Percentiles rank a stretch among this genome's conserved stretches.
These are phyloP conservation scores for Oceanodroma tethys DNA, from an alignment of 2,113 vertebrate species.

Conservation along the genomic window DNA sequence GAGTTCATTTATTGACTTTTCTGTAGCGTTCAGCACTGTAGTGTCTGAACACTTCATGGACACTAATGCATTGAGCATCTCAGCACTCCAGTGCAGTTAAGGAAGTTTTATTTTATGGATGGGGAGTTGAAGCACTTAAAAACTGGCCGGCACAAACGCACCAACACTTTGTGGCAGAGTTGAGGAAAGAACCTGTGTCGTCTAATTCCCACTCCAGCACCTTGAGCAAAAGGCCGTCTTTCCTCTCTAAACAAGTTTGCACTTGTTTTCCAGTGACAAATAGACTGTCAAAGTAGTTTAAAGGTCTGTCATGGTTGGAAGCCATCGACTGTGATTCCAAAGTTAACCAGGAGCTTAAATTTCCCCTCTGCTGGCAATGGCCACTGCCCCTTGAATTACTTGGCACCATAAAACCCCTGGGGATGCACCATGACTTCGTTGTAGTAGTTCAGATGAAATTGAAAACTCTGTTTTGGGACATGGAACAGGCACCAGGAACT, in stretches of 20 bases:
- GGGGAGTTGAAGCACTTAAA: background rate
- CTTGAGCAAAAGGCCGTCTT: background rate
- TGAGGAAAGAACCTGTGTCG: background rate
- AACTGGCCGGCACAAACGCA: background rate
- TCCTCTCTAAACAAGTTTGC: background rate
- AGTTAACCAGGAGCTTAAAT: background rate
- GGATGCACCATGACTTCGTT: background rate
- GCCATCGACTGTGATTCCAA: background rate
- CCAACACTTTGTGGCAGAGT: background rate
- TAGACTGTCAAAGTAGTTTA: constrained; percentile 16
- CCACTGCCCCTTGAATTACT: background rate
- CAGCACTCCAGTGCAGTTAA: background rate
- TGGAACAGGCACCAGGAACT: background rate
- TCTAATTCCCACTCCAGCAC: background rate
- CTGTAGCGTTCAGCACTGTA: background rate
- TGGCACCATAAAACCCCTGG: background rate
- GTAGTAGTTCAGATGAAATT: constrained; percentile 4
- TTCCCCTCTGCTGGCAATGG: background rate
- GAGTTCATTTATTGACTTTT: constrained; percentile 19
- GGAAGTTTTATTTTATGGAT: background rate
- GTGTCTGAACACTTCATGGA: background rate
- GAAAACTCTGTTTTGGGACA: background rate
- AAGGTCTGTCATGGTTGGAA: constrained; percentile 26
- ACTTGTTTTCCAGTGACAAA: constrained; percentile 32
- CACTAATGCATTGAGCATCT: background rate